Percentiles rank a stretch among this genome's conserved stretches.
Conservation (phyloP, 2,113 vertebrate species). For the Anser brachyrhynchus region DNA sequence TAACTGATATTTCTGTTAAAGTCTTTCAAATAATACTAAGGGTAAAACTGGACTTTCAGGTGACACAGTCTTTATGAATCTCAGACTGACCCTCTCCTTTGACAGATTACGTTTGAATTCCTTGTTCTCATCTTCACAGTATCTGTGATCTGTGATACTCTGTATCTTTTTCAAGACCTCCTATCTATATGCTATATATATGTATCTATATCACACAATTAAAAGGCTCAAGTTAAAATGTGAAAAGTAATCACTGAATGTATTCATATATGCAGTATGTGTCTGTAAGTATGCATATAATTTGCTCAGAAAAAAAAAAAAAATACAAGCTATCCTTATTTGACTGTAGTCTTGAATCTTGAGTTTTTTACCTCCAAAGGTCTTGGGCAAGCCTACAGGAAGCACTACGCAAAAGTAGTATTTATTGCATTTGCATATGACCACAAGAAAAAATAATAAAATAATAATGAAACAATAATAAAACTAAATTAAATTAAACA, state of each 20-base stretch:
- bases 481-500: neutral
- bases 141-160: neutral
- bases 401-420: neutral
- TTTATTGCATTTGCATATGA: neutral
- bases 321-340: neutral
- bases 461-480: neutral
- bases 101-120: neutral
- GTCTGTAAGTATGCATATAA: accelerated
- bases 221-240: neutral
- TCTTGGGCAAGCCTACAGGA: neutral
- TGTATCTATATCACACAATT: neutral
- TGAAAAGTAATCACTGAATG: neutral
- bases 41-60: neutral
- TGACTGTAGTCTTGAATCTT: neutral
- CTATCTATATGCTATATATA: neutral
- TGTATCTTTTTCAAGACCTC: neutral
- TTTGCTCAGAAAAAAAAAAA: neutral
- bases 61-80: neutral
- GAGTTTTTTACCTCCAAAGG: neutral
- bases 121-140: neutral
- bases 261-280: accelerated
- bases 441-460: neutral
- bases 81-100: neutral
- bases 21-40: neutral
- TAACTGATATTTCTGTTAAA: neutral